A percentile compares a stretch with the other conserved stretches of the same genome.
These are phyloP conservation scores for Drosophila oshimai DNA, from an alignment of 1,140 invertebrate species.

Conservation along the genomic window DNA sequence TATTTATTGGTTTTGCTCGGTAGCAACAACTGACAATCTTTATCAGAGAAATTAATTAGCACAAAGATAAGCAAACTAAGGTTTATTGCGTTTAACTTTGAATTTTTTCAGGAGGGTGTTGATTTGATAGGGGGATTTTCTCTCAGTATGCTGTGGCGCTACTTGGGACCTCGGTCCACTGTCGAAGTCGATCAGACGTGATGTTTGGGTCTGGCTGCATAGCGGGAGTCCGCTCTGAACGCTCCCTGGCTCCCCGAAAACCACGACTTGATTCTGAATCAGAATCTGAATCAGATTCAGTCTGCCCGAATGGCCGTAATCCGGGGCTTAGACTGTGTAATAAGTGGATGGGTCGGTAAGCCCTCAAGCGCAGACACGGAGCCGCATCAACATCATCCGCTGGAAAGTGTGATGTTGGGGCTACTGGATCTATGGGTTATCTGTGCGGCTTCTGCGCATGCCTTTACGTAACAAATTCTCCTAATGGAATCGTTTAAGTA, in stretches of 20 bases:
- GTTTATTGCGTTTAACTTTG: too few species aligned
- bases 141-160: slow-evolving; percentile 46
- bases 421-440: slow-evolving; percentile 37
- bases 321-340: slow-evolving; percentile 43
- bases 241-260: slow-evolving; percentile 28
- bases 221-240: slow-evolving; percentile 44
- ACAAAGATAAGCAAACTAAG: too few species aligned
- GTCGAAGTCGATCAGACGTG: slow-evolving; percentile 53
- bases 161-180: slow-evolving; percentile 25
- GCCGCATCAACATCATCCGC: slow-evolving; percentile 3
- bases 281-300: too few species aligned
- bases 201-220: slow-evolving; percentile 41
- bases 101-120: too few species aligned
- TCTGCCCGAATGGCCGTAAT: slow-evolving; percentile 27
- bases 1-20: too few species aligned
- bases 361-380: slow-evolving; percentile 42
- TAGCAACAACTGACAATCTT: too few species aligned
- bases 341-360: slow-evolving; percentile 44
- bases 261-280: slow-evolving; percentile 5
- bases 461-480: not conserved
- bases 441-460: slow-evolving; percentile 4
- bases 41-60: too few species aligned
- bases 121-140: not conserved
- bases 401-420: slow-evolving; percentile 44
- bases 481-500: not conserved